Evolutionary conservation across 2,797 vertebrate species (phyloP).

Genomic region (Gila robusta): DNA sequence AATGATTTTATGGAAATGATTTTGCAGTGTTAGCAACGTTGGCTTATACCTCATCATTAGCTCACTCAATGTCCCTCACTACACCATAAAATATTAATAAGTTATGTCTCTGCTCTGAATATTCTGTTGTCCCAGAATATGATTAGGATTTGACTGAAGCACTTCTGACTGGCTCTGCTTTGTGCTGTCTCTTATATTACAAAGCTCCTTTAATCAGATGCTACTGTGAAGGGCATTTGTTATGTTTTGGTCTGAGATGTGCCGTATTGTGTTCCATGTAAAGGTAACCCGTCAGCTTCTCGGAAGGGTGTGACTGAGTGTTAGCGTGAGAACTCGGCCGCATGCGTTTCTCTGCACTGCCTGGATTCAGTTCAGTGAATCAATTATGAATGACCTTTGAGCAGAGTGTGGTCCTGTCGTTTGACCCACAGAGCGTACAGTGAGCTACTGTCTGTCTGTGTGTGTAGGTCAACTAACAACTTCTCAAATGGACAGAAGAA

Average conservation of each 20-base stretch:
- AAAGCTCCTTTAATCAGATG: not conserved
- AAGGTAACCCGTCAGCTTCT: conserved; percentile 36
- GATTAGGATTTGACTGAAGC: not conserved
- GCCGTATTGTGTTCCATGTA: conserved; percentile 7
- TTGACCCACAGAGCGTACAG: conserved; percentile 10
- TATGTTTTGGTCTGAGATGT: not conserved
- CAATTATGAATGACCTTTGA: conserved; percentile 55
- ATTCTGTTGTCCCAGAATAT: conserved; percentile 5
- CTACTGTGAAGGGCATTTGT: not conserved
- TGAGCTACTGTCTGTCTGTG: not conserved
- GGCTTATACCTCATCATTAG: conserved; percentile 30
- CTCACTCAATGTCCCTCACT: not conserved
- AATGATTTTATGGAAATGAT: too few species aligned
- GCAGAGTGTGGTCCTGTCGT: not conserved
- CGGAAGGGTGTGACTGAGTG: conserved; percentile 44
- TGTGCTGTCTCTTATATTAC: not conserved
- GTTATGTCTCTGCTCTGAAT: not conserved
- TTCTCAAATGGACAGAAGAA: not conserved
- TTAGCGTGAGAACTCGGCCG: conserved; percentile 51
- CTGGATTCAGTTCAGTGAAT: conserved; percentile 48
- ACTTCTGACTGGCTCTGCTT: not conserved
- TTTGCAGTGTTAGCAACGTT: not conserved
- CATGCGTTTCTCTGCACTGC: conserved; percentile 25
- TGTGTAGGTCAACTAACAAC: not conserved
- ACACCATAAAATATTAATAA: conserved; percentile 43